These are phyloP conservation scores for Hetaerina titia DNA, from an alignment of 2,888 invertebrate species.

Conservation along the genomic window DNA sequence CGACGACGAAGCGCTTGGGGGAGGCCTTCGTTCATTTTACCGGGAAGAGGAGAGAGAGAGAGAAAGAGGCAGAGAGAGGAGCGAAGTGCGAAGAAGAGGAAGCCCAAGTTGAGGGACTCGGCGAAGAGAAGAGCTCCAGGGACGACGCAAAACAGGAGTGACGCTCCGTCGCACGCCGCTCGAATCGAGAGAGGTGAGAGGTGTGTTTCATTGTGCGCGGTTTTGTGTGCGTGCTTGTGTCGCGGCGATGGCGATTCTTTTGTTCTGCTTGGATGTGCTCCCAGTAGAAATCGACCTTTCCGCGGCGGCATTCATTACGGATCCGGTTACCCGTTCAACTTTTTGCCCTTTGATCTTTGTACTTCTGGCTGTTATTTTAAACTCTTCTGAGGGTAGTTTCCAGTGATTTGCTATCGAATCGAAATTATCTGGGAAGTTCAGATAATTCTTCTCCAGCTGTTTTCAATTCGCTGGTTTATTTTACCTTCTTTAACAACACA, in stretches of 20 bases:
- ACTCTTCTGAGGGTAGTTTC: too few relatives aligned
- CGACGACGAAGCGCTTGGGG: conserved; percentile 3
- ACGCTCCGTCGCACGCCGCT: background rate
- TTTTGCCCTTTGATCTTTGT: background rate
- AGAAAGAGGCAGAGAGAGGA: background rate
- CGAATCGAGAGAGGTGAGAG: background rate
- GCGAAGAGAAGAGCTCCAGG: background rate
- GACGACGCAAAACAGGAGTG: background rate
- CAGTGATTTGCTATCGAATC: too few relatives aligned
- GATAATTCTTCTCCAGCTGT: too few relatives aligned
- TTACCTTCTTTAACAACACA: too few relatives aligned
- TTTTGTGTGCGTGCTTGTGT: background rate
- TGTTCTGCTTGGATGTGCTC: conserved; percentile 16
- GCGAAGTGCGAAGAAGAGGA: background rate
- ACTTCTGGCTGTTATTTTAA: too few relatives aligned
- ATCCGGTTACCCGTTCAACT: background rate
- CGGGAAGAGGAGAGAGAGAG: background rate
- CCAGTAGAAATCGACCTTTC: background rate
- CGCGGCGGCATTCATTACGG: background rate
- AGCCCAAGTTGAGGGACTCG: background rate
- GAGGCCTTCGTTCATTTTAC: background rate
- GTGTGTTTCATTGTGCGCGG: background rate
- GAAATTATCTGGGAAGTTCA: too few relatives aligned
- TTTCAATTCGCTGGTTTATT: too few relatives aligned
- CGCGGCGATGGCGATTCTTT: background rate